phyloP scores from a whole-genome alignment of 2,113 vertebrate species.

The Bubo scandiacus region DNA sequence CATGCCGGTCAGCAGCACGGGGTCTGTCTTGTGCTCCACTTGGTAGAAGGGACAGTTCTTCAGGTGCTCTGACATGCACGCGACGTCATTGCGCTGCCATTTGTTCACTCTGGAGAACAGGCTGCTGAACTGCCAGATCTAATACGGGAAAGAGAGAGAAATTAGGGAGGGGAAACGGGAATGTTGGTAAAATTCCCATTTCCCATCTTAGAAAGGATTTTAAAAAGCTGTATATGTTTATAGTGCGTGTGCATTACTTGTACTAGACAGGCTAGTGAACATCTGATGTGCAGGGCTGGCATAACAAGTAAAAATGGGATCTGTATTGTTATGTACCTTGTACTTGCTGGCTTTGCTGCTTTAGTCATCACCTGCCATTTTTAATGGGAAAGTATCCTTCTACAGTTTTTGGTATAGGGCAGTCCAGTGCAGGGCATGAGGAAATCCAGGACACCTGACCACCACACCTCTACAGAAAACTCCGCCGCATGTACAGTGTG shows the following conservation, averaged over 20 bases:
- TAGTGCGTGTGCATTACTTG: neutral
- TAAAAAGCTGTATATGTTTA: neutral
- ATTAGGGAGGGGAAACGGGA: neutral
- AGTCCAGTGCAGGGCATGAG: neutral
- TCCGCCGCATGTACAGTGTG: neutral
- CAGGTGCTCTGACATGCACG: conserved; percentile 87
- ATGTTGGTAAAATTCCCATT: neutral
- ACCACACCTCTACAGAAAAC: neutral
- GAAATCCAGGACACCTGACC: neutral
- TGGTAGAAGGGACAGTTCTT: conserved; percentile 86
- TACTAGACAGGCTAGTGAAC: neutral
- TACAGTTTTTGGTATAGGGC: neutral
- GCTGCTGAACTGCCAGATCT: conserved; percentile 92
- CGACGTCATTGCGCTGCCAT: conserved; percentile 77
- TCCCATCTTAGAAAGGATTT: neutral
- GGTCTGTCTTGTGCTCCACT: conserved; percentile 77
- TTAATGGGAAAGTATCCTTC: neutral
- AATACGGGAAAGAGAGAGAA: neutral
- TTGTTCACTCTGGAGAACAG: conserved; percentile 85
- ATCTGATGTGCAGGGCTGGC: neutral
- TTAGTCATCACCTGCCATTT: neutral
- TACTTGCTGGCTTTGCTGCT: neutral
- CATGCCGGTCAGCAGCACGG: conserved; percentile 81
- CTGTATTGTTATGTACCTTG: fast-evolving
- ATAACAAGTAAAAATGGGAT: neutral